Conservation (phyloP, 2,113 vertebrate species). For the Pantherophis guttatus region DNA sequence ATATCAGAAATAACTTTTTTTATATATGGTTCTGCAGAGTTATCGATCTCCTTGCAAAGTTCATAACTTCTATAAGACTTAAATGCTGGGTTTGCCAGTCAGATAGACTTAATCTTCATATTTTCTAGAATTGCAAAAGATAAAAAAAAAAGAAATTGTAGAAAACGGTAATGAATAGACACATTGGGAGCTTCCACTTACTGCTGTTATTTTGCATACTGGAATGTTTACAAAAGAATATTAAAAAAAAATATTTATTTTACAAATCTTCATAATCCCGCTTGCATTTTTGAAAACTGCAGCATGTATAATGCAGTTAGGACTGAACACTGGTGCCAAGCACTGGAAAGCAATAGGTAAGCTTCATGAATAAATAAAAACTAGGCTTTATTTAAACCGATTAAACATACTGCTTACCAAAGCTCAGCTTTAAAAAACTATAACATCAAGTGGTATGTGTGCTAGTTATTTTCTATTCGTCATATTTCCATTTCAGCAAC, state of each 20-base stretch:
- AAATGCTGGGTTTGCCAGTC: background rate
- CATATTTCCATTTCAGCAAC: background rate
- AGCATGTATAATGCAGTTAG: background rate
- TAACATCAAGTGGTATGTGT: background rate
- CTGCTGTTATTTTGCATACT: background rate
- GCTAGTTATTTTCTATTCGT: background rate
- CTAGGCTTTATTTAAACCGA: background rate
- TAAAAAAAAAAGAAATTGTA: background rate
- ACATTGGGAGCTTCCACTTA: background rate
- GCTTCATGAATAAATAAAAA: background rate
- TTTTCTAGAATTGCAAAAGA: background rate
- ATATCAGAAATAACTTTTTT: background rate
- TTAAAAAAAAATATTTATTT: conserved; percentile 1
- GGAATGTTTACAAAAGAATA: background rate
- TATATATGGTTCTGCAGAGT: background rate
- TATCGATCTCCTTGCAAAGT: background rate
- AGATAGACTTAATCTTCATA: background rate
- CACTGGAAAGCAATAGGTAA: background rate
- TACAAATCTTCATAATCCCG: background rate
- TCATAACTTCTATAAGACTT: background rate
- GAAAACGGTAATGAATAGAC: background rate
- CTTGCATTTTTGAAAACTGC: background rate
- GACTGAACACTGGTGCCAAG: background rate
- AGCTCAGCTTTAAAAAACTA: background rate
- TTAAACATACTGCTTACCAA: background rate